These are phyloP conservation scores for Lacerta agilis DNA, from an alignment of 2,797 vertebrate genomes.

Conservation along the genomic window DNA sequence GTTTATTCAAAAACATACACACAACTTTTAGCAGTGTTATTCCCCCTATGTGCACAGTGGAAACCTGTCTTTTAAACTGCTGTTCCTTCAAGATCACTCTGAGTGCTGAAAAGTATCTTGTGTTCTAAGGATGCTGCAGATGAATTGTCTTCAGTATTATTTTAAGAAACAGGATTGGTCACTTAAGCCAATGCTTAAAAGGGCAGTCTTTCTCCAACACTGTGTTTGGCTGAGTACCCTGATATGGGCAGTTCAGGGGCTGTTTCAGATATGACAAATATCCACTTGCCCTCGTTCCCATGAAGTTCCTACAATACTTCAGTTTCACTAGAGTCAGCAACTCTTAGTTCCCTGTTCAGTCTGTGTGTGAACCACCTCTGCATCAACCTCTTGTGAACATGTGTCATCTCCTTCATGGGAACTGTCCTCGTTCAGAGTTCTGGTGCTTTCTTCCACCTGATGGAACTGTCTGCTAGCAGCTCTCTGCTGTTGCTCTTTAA, in stretches of 20 bases:
- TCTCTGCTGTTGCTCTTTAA: slow-evolving; percentile 91
- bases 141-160: slow-evolving; percentile 20
- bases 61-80: not conserved
- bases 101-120: not conserved
- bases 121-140: slow-evolving; percentile 35
- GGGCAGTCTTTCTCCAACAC: not conserved
- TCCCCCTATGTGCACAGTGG: not conserved
- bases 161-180: slow-evolving; percentile 22
- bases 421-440: slow-evolving; percentile 75
- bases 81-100: slow-evolving; percentile 9
- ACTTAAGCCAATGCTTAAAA: not conserved
- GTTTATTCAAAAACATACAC: not conserved
- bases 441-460: slow-evolving; percentile 83
- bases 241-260: not conserved
- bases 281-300: not conserved
- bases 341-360: slow-evolving; percentile 3
- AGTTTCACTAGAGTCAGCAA: slow-evolving; percentile 13
- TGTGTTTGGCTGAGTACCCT: not conserved
- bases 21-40: not conserved
- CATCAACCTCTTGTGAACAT: slow-evolving; percentile 54
- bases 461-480: slow-evolving; percentile 78
- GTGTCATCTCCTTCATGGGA: slow-evolving; percentile 73
- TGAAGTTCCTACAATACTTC: not conserved
- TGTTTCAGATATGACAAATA: not conserved
- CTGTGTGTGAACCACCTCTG: not conserved